Evolutionary conservation across 2,113 vertebrate species (phyloP).

Genomic region (Aldabrachelys gigantea): DNA sequence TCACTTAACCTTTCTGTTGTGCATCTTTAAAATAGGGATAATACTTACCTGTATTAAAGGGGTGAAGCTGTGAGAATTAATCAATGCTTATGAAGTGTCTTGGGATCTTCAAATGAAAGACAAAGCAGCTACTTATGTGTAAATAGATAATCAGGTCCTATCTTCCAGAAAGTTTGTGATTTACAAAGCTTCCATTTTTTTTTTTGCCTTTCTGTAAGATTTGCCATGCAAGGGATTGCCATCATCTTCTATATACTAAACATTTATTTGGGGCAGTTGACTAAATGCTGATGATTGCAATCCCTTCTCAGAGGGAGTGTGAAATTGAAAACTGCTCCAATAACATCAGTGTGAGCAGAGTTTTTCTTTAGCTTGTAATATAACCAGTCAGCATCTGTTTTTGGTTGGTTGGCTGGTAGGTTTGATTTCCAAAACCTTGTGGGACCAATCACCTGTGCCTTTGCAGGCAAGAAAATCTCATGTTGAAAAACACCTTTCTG

Average conservation of each 20-base stretch:
- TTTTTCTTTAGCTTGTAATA: neutral
- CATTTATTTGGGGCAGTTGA: neutral
- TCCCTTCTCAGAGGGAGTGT: neutral
- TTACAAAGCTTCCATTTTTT: neutral
- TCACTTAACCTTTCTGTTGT: neutral
- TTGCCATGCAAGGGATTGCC: slow-evolving; percentile 20
- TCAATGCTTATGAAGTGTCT: neutral
- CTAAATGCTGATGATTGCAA: neutral
- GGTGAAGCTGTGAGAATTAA: neutral
- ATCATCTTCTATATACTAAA: slow-evolving; percentile 31
- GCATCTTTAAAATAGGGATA: neutral
- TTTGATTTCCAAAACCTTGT: neutral
- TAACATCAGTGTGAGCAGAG: neutral
- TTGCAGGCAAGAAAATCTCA: neutral
- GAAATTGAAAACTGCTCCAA: neutral
- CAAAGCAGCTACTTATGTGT: neutral
- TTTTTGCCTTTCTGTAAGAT: neutral
- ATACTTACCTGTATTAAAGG: neutral
- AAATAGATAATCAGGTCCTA: neutral
- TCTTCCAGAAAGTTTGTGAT: slow-evolving; percentile 27
- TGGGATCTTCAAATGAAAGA: neutral
- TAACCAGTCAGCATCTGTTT: neutral
- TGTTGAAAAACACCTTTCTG: neutral
- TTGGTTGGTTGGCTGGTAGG: neutral
- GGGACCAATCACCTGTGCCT: neutral